Conservation (phyloP, 64 coral and sea anemone species). For the Montipora cactus region DNA sequence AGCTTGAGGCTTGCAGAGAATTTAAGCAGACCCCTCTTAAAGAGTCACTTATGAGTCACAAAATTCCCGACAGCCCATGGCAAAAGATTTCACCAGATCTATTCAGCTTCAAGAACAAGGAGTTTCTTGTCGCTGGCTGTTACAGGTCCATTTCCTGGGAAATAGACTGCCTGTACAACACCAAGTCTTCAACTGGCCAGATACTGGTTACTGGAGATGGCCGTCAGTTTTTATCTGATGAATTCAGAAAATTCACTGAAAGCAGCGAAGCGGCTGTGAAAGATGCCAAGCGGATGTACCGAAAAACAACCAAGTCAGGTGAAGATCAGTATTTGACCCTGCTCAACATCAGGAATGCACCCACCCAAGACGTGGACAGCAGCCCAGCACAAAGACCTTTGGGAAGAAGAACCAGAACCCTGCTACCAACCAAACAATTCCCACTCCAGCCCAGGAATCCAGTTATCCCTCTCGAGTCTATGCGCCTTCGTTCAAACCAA, state of each 20-base stretch:
- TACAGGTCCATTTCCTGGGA: slow-evolving; percentile 39
- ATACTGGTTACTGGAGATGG: slow-evolving; percentile 32
- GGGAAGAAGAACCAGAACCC: slow-evolving; percentile 43
- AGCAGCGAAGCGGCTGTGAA: slow-evolving; percentile 48
- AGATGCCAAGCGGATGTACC: slow-evolving; percentile 29
- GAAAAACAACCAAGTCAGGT: slow-evolving; percentile 26
- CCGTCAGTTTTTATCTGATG: slow-evolving; percentile 10
- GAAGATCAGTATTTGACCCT: slow-evolving; percentile 61
- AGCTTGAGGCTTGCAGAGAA: slow-evolving; percentile 14
- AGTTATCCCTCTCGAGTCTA: background rate
- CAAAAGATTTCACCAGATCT: slow-evolving; percentile 33
- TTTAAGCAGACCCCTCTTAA: background rate
- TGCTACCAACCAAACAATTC: slow-evolving; percentile 22
- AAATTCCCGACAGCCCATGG: slow-evolving; percentile 22
- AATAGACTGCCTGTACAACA: background rate
- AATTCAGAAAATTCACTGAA: slow-evolving; percentile 26
- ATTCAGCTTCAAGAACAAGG: slow-evolving; percentile 1
- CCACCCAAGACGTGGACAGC: slow-evolving; percentile 27
- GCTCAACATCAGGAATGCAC: slow-evolving; percentile 54
- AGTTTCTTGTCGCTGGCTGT: slow-evolving; percentile 2
- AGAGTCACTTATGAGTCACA: slow-evolving; percentile 28
- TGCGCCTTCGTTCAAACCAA: background rate
- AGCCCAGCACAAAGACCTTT: slow-evolving; percentile 40
- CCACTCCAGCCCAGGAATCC: slow-evolving; percentile 20
- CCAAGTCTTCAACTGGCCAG: background rate